These are phyloP conservation scores for Laterallus jamaicensis DNA, from an alignment of 2,113 vertebrate species.

Conservation along the genomic window DNA sequence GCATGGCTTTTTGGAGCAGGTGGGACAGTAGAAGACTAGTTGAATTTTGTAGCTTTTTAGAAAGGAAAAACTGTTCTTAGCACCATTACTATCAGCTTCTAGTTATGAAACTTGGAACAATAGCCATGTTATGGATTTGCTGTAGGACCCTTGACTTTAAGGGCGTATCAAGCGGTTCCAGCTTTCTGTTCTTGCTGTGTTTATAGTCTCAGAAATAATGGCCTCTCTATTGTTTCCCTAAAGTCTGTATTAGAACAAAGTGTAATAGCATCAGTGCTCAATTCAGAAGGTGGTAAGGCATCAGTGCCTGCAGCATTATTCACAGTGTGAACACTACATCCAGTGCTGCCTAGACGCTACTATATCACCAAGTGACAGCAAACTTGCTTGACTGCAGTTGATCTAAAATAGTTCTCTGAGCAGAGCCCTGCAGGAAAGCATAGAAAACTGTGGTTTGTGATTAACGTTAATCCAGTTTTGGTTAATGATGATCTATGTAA, in stretches of 20 bases:
- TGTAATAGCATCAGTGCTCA: constrained; percentile 36
- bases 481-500: neutral
- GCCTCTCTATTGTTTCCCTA: constrained; percentile 17
- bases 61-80: neutral
- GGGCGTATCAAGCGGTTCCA: neutral
- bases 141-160: neutral
- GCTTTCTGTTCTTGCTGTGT: neutral
- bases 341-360: constrained; percentile 9
- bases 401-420: constrained; percentile 9
- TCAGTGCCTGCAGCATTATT: constrained; percentile 38
- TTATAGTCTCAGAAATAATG: constrained; percentile 41
- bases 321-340: constrained; percentile 10
- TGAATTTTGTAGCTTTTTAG: neutral
- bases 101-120: constrained; percentile 9
- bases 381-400: neutral
- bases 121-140: neutral
- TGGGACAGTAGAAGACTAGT: neutral
- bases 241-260: constrained; percentile 53
- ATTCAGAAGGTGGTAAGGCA: constrained; percentile 22
- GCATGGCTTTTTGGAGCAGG: neutral
- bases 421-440: neutral
- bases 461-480: neutral
- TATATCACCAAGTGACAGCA: constrained; percentile 45
- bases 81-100: neutral
- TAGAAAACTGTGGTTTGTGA: neutral